These are phyloP conservation scores for Callionymus lyra DNA, from an alignment of 2,113 vertebrate species.

Conservation along the genomic window DNA sequence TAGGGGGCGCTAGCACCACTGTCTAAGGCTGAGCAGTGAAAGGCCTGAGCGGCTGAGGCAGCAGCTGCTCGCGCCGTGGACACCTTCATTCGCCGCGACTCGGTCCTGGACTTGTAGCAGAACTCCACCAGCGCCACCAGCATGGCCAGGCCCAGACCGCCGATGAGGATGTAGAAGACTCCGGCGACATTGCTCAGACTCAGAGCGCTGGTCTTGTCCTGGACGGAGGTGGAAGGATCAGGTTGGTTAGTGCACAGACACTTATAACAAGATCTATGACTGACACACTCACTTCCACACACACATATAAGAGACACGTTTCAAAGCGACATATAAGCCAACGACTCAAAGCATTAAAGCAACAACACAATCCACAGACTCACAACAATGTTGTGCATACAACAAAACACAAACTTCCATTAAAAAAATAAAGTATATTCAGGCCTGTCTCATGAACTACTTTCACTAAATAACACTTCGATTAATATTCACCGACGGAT, in stretches of 20 bases:
- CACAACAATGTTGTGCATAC: neutral
- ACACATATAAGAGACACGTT: neutral
- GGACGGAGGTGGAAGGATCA: conserved; percentile 27
- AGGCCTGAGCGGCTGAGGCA: conserved; percentile 69
- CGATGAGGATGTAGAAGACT: conserved; percentile 99
- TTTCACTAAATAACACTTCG: too few species aligned
- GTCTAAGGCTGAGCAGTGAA: conserved; percentile 76
- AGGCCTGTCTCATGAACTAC: too few species aligned
- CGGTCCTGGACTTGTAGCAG: conserved; percentile 99
- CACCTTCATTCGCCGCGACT: conserved; percentile 99
- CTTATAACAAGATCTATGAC: neutral
- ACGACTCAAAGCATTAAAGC: neutral
- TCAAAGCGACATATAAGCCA: neutral
- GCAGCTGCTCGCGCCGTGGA: conserved; percentile 64
- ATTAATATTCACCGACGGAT: too few species aligned
- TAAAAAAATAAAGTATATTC: too few species aligned
- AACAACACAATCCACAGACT: conserved; percentile 5
- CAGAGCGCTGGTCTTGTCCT: conserved; percentile 98
- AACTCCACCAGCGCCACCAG: conserved; percentile 99
- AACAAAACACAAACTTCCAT: too few species aligned
- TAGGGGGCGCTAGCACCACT: conserved; percentile 68
- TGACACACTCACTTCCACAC: conserved; percentile 1
- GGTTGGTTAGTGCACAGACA: neutral
- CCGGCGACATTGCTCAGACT: conserved; percentile 98
- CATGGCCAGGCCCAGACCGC: conserved; percentile 96